Evolutionary conservation across 2,888 invertebrate species (phyloP).

Genomic region (Amitus sp.): DNA sequence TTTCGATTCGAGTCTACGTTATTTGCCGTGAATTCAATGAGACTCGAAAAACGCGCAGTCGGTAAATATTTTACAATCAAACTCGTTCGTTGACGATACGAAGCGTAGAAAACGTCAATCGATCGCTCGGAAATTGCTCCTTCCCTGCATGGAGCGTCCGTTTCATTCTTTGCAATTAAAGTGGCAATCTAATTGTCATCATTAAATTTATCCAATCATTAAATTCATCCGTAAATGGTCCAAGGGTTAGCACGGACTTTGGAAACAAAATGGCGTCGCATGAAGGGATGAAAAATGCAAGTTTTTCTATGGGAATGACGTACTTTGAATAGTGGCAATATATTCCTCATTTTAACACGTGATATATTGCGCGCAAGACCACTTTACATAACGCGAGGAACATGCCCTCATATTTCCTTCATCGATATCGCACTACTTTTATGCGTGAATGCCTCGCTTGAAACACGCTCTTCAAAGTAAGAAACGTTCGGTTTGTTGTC

Average conservation of each 20-base stretch:
- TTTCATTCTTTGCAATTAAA: too few relatives aligned
- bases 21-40: neutral
- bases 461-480: neutral
- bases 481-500: too few relatives aligned
- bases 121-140: neutral
- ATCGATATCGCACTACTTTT: conserved; percentile 34
- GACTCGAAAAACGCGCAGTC: neutral
- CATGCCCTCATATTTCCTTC: conserved; percentile 29
- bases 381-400: conserved; percentile 36
- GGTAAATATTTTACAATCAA: neutral
- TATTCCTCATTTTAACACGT: conserved; percentile 35
- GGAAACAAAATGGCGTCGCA: neutral
- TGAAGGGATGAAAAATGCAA: conserved; percentile 33
- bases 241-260: too few relatives aligned
- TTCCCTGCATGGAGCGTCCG: neutral
- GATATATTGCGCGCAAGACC: conserved; percentile 35
- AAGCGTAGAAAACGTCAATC: neutral
- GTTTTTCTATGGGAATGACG: conserved; percentile 32
- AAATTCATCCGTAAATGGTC: too few relatives aligned
- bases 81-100: neutral
- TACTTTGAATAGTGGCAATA: conserved; percentile 38
- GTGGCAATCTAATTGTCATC: too few relatives aligned
- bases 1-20: neutral
- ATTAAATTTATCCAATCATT: too few relatives aligned
- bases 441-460: neutral